Evolutionary conservation across 2,888 invertebrate genomes (phyloP).

Genomic region (Patella pellucida): DNA sequence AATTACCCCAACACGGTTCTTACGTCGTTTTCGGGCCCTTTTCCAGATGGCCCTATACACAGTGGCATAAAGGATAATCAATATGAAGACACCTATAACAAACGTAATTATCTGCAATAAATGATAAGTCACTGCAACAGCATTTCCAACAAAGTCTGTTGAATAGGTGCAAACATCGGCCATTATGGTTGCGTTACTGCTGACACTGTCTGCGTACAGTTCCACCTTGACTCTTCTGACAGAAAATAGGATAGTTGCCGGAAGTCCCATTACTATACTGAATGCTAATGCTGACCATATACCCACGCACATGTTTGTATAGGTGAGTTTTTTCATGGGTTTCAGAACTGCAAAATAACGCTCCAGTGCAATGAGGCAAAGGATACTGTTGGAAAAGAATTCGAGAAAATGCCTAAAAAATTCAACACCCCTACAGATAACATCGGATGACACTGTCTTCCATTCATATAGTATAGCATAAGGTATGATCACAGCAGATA

Average conservation of each 20-base stretch:
- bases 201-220: slow-evolving; percentile 14
- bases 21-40: slow-evolving; percentile 1
- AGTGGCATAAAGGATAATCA: slow-evolving; percentile 10
- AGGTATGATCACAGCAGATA: slow-evolving; percentile 28
- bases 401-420: slow-evolving; percentile 23
- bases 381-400: slow-evolving; percentile 18
- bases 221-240: slow-evolving; percentile 12
- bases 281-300: neutral
- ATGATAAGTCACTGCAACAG: slow-evolving; percentile 24
- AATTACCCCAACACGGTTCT: neutral
- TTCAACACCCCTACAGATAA: slow-evolving; percentile 25
- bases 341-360: slow-evolving; percentile 25
- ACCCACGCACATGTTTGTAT: neutral
- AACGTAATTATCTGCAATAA: slow-evolving; percentile 10
- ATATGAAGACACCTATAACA: slow-evolving; percentile 4
- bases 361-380: slow-evolving; percentile 22
- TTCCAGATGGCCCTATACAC: slow-evolving; percentile 18
- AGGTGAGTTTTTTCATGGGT: slow-evolving; percentile 7
- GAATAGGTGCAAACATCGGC: slow-evolving; percentile 26
- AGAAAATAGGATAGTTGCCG: slow-evolving; percentile 17
- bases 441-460: slow-evolving; percentile 12
- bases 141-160: slow-evolving; percentile 14
- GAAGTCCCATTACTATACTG: slow-evolving; percentile 12
- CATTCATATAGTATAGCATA: slow-evolving; percentile 24
- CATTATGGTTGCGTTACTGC: slow-evolving; percentile 9